These are phyloP conservation scores for Rhorus exstirpatorius DNA, from an alignment of 2,888 invertebrate genomes.

Conservation along the genomic window DNA sequence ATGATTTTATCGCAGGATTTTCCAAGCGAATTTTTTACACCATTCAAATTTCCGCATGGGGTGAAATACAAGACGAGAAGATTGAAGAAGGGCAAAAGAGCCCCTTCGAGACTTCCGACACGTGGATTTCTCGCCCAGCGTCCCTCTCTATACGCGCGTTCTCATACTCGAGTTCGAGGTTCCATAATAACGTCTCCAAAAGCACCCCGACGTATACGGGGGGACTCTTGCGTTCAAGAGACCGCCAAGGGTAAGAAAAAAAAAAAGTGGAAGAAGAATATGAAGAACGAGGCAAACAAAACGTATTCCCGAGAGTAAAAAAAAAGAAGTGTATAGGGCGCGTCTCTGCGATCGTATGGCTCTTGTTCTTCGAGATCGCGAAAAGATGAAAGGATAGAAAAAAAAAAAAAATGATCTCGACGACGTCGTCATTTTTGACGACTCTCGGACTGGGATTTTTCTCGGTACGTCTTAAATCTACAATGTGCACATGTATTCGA, in stretches of 20 bases:
- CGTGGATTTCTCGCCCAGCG: neutral
- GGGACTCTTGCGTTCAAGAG: slow-evolving; percentile 31
- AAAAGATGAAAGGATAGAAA: slow-evolving; percentile 2
- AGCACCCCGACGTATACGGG: neutral
- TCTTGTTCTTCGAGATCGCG: slow-evolving; percentile 36
- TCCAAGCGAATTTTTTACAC: neutral
- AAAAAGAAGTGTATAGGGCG: slow-evolving; percentile 4
- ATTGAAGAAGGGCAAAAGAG: slow-evolving; percentile 48
- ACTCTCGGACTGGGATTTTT: slow-evolving; percentile 25
- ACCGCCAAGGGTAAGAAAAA: slow-evolving; percentile 17
- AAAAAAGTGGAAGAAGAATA: slow-evolving; percentile 5
- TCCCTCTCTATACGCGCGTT: slow-evolving; percentile 15
- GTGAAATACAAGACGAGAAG: neutral
- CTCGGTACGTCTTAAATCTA: neutral
- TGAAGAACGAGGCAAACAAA: slow-evolving; percentile 28
- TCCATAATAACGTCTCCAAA: slow-evolving; percentile 26
- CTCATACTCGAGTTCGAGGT: slow-evolving; percentile 41
- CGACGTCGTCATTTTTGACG: slow-evolving; percentile 17
- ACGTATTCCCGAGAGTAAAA: slow-evolving; percentile 27
- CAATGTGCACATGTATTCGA: neutral
- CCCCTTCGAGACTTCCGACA: slow-evolving; percentile 40
- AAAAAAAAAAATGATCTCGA: slow-evolving; percentile 1
- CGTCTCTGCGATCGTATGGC: slow-evolving; percentile 9
- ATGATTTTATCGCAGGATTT: neutral
- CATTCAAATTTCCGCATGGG: slow-evolving; percentile 22